Evolutionary conservation across 2,797 vertebrate species (phyloP).

Genomic region (Schizopygopsis malacanthus): DNA sequence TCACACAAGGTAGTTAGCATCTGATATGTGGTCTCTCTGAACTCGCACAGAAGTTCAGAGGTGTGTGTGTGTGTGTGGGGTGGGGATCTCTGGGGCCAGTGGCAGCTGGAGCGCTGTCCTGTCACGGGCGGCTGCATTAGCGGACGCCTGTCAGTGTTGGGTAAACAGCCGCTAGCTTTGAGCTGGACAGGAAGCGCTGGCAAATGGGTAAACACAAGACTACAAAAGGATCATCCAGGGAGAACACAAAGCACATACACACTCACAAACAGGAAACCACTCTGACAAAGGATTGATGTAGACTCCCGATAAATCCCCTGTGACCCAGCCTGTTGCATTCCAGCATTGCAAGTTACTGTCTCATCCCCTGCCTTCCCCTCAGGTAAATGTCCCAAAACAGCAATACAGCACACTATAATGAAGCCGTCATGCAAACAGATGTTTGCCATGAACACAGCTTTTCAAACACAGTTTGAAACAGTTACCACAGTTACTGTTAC

Average conservation of each 20-base stretch:
- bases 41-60: constrained; percentile 22
- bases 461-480: background rate
- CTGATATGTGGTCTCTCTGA: background rate
- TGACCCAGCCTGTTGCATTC: constrained; percentile 52
- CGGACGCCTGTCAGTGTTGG: constrained; percentile 57
- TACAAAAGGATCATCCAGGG: constrained; percentile 69
- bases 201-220: constrained; percentile 70
- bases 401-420: constrained; percentile 54
- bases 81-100: constrained; percentile 9
- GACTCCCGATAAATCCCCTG: constrained; percentile 52
- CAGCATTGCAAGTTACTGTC: constrained; percentile 26
- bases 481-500: too few relatives aligned
- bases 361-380: background rate
- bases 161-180: constrained; percentile 66
- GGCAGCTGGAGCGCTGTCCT: constrained; percentile 67
- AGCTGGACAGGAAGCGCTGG: constrained; percentile 68
- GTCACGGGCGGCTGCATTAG: constrained; percentile 51
- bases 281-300: constrained; percentile 53
- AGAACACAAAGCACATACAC: constrained; percentile 62
- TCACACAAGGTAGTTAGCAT: background rate
- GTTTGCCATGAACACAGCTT: background rate
- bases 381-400: constrained; percentile 28
- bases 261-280: constrained; percentile 56
- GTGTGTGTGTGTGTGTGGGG: constrained; percentile 30
- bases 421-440: constrained; percentile 70